phyloP scores from a whole-genome alignment of 2,113 vertebrate genomes.

The Elephantulus edwardii region DNA sequence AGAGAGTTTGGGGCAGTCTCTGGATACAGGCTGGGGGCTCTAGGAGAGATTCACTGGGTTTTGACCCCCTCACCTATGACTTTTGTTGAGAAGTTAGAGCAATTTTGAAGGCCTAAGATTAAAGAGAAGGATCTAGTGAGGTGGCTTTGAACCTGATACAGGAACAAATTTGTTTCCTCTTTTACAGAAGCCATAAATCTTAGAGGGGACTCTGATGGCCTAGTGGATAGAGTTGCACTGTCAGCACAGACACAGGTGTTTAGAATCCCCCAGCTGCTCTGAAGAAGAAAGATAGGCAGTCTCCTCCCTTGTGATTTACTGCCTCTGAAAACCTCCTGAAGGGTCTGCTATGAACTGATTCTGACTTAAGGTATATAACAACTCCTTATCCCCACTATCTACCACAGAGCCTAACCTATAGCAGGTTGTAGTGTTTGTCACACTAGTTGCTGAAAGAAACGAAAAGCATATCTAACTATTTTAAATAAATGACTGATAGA shows the following conservation, averaged over 20 bases:
- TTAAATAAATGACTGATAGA: conserved; percentile 27
- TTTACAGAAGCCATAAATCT: neutral
- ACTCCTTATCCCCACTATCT: neutral
- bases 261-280: no score
- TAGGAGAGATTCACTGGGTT: neutral
- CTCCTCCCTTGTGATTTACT: no score
- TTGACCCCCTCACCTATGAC: neutral
- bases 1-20: neutral
- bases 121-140: neutral
- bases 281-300: no score
- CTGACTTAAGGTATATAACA: no score
- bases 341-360: no score
- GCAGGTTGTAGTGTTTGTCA: neutral
- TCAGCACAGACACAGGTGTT: no score
- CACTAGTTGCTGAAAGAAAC: neutral
- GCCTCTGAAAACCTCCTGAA: no score
- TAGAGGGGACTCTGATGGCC: no score
- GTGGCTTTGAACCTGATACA: neutral
- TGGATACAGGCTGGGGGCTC: neutral
- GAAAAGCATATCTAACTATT: neutral
- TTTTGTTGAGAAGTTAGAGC: neutral
- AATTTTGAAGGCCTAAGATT: neutral
- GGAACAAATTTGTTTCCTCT: neutral
- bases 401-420: neutral
- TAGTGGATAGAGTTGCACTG: no score